Percentiles rank a stretch among this genome's conserved stretches.
These are phyloP conservation scores for Oncorhynchus mykiss DNA, from an alignment of 2,113 vertebrate species.

Conservation along the genomic window DNA sequence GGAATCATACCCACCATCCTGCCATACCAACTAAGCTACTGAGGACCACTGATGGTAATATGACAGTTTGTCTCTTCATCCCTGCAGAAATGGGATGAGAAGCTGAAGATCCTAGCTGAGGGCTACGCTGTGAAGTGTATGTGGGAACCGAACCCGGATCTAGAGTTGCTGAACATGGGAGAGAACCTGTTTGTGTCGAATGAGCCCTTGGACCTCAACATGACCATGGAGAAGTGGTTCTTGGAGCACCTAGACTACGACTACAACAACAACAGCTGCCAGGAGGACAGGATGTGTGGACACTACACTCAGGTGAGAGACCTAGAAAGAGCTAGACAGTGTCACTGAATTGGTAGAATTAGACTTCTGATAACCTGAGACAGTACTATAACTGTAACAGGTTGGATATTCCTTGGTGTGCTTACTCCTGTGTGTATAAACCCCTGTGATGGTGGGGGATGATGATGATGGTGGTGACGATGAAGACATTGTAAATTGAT, in stretches of 20 bases:
- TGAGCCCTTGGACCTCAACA: slow-evolving; percentile 29
- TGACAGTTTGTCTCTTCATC: background rate
- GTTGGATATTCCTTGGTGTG: background rate
- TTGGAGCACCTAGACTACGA: slow-evolving; percentile 59
- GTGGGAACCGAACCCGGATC: slow-evolving; percentile 68
- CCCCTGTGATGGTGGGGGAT: background rate
- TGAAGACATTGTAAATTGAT: too few species aligned
- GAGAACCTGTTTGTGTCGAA: slow-evolving; percentile 66
- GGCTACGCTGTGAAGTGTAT: slow-evolving; percentile 62
- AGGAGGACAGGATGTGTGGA: slow-evolving; percentile 68
- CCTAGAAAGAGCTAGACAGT: background rate
- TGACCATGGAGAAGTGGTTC: slow-evolving; percentile 67
- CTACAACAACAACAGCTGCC: slow-evolving; percentile 65
- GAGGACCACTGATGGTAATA: too few species aligned
- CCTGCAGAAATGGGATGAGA: slow-evolving; percentile 65
- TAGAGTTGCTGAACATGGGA: slow-evolving; percentile 46
- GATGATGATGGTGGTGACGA: background rate
- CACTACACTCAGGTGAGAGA: slow-evolving; percentile 75
- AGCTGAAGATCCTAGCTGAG: slow-evolving; percentile 54
- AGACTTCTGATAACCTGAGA: background rate
- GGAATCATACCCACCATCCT: too few species aligned
- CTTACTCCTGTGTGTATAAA: background rate
- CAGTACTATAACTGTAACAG: too few species aligned
- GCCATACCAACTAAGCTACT: too few species aligned
- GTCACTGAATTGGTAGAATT: background rate